Conservation (phyloP, 2,113 vertebrate species). For the Myotis yumanensis region DNA sequence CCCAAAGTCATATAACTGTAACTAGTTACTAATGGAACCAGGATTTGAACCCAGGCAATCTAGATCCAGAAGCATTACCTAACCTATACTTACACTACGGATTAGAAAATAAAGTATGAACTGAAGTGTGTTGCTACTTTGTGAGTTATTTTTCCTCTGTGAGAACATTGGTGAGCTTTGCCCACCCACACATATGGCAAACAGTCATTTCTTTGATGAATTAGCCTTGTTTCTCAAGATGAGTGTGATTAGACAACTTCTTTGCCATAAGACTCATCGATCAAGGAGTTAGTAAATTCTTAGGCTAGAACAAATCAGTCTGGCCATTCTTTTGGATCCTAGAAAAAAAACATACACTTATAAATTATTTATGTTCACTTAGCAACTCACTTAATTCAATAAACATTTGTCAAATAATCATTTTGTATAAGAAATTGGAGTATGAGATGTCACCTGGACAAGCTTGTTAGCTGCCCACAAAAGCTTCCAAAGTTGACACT, state of each 20-base stretch:
- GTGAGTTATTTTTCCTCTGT: not conserved
- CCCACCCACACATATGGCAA: not conserved
- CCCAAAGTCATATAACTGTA: not conserved
- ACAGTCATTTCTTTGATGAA: not conserved
- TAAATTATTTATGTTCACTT: constrained; percentile 10
- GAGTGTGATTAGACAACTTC: not conserved
- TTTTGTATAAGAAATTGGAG: not conserved
- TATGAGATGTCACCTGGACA: not conserved
- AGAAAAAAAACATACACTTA: not conserved
- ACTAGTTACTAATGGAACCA: not conserved
- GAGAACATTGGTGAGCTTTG: not conserved
- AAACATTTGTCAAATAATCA: not conserved
- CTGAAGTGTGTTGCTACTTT: not conserved
- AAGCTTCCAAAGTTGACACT: not conserved
- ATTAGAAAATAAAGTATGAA: not conserved
- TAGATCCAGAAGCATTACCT: not conserved
- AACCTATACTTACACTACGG: not conserved
- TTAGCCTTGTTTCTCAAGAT: not conserved
- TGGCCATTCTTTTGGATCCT: not conserved
- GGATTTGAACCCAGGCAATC: not conserved
- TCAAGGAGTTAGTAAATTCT: not conserved
- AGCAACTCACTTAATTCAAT: not conserved
- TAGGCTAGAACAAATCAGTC: not conserved
- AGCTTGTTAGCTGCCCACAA: not conserved
- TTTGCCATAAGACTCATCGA: not conserved